Evolutionary conservation across 1,140 invertebrate genomes (phyloP), one percentile per base, ranked within the genome.

Genomic region (Cyclargus thomasi): DNA sequence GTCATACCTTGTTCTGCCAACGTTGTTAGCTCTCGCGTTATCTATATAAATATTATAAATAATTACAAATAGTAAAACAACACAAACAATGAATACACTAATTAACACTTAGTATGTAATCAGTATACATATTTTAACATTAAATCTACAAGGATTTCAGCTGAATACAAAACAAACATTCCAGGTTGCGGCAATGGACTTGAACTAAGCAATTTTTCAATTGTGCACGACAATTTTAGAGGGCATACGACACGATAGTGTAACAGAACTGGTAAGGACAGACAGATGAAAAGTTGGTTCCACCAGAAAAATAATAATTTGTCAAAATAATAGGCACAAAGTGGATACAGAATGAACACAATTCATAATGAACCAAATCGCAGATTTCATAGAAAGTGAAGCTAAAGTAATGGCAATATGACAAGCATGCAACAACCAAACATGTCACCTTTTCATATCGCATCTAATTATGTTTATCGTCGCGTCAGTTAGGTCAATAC

Each of bases 1-100:
- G 87, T 91, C 88, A 90, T 91, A 83, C 85, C 90, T 90, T 80
- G 86, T 74, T 67, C 83, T 81, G 73, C 78, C 70, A 67, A 76
- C 71, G 68, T 88, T 81, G 78, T 83, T 65, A 73, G 78, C 77
- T 81, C 83, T 86, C 69, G 76, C 74, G 72, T 81, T 84, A 82
- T 83, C 84, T 86, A 75, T 78, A 65, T 29, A 55, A 59, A 29
- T 7, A 67, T 62, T 36, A 67, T 23, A 65, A 0, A 22, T 23
- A 29, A 65, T 53, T 65, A 53, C 53, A n/a, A 53, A 55, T 55
- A 53, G 47, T 55, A 23, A 65, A 53, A 62, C 11, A 57, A 20
- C 17, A 36, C 29, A 39, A n/a, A 39, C 1, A 29, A 20, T 20
- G 3, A 17, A 39, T 3, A 64, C 17, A 17, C n/a, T 5, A 47